Base-by-base conservation (phyloP, 1,140 invertebrate species). In the Drosophila hydei region DNA sequence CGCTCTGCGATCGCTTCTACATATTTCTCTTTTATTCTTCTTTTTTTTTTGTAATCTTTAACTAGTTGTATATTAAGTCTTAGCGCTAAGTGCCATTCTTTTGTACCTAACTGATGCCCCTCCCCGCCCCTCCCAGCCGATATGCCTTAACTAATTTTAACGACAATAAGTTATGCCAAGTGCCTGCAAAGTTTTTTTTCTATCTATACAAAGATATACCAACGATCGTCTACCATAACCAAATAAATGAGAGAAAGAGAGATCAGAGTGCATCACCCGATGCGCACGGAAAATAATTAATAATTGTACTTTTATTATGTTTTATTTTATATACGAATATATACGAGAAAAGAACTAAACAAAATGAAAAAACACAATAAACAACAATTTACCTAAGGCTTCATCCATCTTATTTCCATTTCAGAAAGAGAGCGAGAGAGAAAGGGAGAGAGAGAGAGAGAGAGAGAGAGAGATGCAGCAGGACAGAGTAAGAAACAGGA, bases 1-100 rank as follows among this genome's bases (percentile, higher is more conserved):
- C 8, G 30, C 23, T 19, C 16, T 2, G 36, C 36, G 9, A 45
- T 11, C 8, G 18, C 18, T 30, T 11, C 12, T 42, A 9, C 4
- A 6, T 36, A 23, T 36, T 47, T 21, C 11, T 40, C 18, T 45
- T 21, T 18, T 21, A 12, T 56, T 42, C 21, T 27, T 14, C 0
- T 21, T 58, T 64, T 54, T 58, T 59, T 54, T 50, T 9, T 21
- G 18, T 64, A 74, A 80, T 80, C 64, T 85, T 87, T 80, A 73
- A 80, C 64, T 85, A 85, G 80, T 85, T 85, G 43, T 85, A 85
- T 42, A 45, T 43, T 87, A 79, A 85, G 73, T 59, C 61, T 52
- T 85, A 75, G 56, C 36, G 55, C 73, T 87, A 85, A 85, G 77
- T 85, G 81, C 73, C 80, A 85, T 80, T 76, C 23, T 56, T 43